Evolutionary conservation across 2,797 vertebrate species (phyloP), one percentile per base, ranked within the genome.

Genomic region (Neopelma chrysocephalum): DNA sequence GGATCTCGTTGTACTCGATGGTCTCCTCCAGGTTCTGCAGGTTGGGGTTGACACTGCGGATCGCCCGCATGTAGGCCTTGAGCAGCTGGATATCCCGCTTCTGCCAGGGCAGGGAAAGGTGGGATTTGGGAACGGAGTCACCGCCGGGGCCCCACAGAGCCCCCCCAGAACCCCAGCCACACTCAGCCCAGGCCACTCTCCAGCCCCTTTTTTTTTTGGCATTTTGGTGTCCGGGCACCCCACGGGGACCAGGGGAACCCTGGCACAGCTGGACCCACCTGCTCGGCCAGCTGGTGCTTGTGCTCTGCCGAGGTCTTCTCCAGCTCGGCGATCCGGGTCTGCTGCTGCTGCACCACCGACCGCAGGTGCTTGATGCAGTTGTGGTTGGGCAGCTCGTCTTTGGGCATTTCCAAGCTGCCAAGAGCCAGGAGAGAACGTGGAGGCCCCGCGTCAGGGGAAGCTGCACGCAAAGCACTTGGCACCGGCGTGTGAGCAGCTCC

Each of bases 21-120:
- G 99, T 99, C 97, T 99, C 99, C 96, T 99, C 99, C 84, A 99
- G 98, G 98, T 99, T 99, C 97, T 99, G 99, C 92, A 99, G 98
- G 97, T 99, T 99, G 48, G 99, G 99, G 97, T 99, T 99, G 84
- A 99, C 99, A 22, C 99, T 99, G 96, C 99, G 99, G 97, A 99
- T 99, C 1, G 99, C 99, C 79, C 99, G 98, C 99, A 99, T 99
- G 96, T 99, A 99, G 4, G 99, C 99, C 97, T 99, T 99, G 68
- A 99, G 98, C 96, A 99, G 98, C 98, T 99, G 99, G 81, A 99
- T 99, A 97, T 99, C 99, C 92, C 99, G 98, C 94, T 99, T 99
- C 99, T 99, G 95, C 56, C 2, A 45, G 13, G 57, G 23, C 34
- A 51, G 50, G 45, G 93, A 64, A 91, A 42, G 4, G 15, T 15